Percentiles rank a stretch among this genome's conserved stretches.
phyloP scores from a whole-genome alignment of 1,140 invertebrate species.

The Caenorhabditis remanei region DNA sequence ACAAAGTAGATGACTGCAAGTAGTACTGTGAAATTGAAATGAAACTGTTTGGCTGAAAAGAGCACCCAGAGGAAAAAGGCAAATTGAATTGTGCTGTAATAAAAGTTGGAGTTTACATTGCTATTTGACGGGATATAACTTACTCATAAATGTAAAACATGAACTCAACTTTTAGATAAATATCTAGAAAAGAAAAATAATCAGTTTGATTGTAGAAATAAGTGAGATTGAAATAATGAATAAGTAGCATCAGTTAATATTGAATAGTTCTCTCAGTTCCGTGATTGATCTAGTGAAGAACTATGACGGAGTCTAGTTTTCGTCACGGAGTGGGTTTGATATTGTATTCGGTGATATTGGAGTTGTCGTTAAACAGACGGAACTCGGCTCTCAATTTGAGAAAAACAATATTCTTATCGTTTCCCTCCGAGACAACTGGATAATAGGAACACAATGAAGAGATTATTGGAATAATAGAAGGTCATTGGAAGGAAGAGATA shows the following conservation, averaged over 20 bases:
- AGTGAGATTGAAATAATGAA: slow-evolving; percentile 5
- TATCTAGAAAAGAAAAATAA: neutral
- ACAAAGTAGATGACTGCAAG: neutral
- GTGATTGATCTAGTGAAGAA: neutral
- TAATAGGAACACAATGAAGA: neutral
- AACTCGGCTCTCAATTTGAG: slow-evolving; percentile 1
- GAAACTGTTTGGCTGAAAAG: neutral
- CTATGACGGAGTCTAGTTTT: neutral
- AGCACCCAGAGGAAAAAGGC: neutral
- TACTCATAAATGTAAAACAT: slow-evolving; percentile 1
- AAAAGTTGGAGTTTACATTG: neutral
- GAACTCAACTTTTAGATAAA: neutral
- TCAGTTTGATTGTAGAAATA: neutral
- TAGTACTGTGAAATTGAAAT: neutral
- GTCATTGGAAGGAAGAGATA: neutral
- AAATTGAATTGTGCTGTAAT: neutral
- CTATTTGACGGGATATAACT: neutral
- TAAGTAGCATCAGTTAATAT: neutral
- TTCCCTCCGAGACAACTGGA: neutral
- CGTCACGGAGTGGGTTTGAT: neutral
- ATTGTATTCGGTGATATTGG: neutral
- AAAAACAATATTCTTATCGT: neutral
- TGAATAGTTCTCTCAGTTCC: neutral
- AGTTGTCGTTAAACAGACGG: neutral
- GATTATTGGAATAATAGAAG: neutral